Evolutionary conservation across 2,797 vertebrate species (phyloP).

Genomic region (Coregonus suidteri): DNA sequence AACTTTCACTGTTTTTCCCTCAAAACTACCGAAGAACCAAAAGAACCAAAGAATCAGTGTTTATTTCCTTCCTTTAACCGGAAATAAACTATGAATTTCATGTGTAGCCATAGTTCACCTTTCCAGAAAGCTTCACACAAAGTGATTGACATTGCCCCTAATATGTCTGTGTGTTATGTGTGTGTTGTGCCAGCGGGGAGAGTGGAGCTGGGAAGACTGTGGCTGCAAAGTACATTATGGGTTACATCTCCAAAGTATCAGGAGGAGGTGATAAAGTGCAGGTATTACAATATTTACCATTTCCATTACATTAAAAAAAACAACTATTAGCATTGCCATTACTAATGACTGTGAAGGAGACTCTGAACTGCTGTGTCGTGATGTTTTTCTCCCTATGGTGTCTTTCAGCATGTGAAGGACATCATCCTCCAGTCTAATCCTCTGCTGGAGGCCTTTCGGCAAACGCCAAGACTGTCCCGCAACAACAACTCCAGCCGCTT

Average conservation of each 20-base stretch:
- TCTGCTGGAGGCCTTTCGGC: conserved; percentile 94
- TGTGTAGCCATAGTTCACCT: too few species aligned
- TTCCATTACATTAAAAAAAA: not conserved
- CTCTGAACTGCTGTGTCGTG: not conserved
- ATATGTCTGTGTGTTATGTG: conserved; percentile 10
- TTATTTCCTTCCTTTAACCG: too few species aligned
- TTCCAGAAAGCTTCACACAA: too few species aligned
- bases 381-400: conserved; percentile 21
- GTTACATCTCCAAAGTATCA: conserved; percentile 98
- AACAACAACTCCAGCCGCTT: conserved; percentile 99
- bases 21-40: too few species aligned
- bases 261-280: conserved; percentile 95
- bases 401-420: conserved; percentile 91
- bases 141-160: too few species aligned
- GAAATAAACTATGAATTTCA: too few species aligned
- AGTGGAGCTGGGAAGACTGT: conserved; percentile 98
- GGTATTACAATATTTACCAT: conserved; percentile 68
- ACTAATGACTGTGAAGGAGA: not conserved
- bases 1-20: too few species aligned
- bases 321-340: not conserved
- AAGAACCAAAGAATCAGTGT: too few species aligned
- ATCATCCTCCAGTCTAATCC: conserved; percentile 98
- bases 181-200: conserved; percentile 80
- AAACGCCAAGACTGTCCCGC: conserved; percentile 95
- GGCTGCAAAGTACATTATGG: conserved; percentile 98